Evolutionary conservation across 1,140 invertebrate genomes (phyloP).

Genomic region (Lasaia peninsularis): DNA sequence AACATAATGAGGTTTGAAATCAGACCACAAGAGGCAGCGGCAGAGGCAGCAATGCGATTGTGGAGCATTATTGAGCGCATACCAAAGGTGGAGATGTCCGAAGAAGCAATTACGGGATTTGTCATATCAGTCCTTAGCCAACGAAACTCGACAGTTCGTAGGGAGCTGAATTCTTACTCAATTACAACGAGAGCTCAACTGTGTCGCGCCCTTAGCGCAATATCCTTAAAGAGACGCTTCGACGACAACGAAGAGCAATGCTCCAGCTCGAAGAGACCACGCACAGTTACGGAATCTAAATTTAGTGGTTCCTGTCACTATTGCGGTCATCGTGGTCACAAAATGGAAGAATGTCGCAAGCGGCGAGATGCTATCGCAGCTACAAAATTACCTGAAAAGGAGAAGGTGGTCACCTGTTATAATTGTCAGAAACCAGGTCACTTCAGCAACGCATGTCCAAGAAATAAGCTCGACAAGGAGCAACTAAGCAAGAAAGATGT

Average conservation of each 20-base stretch:
- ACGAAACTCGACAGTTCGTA: slow-evolving; percentile 5
- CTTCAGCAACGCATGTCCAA: slow-evolving; percentile 15
- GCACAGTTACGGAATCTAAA: slow-evolving; percentile 1
- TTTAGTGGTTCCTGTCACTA: slow-evolving; percentile 23
- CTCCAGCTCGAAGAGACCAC: not conserved
- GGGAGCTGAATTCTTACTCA: slow-evolving; percentile 18
- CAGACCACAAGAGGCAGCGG: slow-evolving; percentile 5
- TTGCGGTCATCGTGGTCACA: slow-evolving; percentile 21
- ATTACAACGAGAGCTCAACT: slow-evolving; percentile 17
- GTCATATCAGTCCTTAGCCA: slow-evolving; percentile 20
- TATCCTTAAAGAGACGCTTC: slow-evolving; percentile 14
- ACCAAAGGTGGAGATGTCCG: slow-evolving; percentile 14
- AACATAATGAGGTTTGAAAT: slow-evolving; percentile 23
- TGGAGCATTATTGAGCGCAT: slow-evolving; percentile 20
- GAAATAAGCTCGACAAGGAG: not conserved
- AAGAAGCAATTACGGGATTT: slow-evolving; percentile 18
- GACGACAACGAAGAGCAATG: not conserved
- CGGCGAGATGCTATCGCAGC: slow-evolving; percentile 10
- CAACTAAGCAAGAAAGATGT: slow-evolving; percentile 17
- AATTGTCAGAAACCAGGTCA: slow-evolving; percentile 19
- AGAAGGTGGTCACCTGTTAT: slow-evolving; percentile 18
- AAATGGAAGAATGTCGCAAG: slow-evolving; percentile 25
- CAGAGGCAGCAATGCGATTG: slow-evolving; percentile 20
- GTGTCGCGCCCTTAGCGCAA: slow-evolving; percentile 15
- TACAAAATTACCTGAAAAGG: slow-evolving; percentile 4